phyloP scores from a whole-genome alignment of 2,797 vertebrate species.

The Peromyscus attwateri region DNA sequence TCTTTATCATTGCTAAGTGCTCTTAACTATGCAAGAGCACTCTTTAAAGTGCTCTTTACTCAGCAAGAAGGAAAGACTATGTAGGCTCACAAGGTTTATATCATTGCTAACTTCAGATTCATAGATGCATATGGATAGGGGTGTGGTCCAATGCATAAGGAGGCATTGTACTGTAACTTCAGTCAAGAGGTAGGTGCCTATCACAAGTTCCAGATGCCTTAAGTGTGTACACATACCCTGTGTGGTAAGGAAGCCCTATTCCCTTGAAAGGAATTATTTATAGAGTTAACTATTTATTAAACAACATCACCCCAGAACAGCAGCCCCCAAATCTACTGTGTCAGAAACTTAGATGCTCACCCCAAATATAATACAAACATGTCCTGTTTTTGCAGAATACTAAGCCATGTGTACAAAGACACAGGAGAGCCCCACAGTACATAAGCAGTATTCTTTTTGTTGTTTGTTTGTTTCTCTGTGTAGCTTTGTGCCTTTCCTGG shows the following conservation, averaged over 20 bases:
- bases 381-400: neutral
- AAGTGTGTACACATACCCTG: no score
- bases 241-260: neutral
- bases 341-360: conserved; percentile 2
- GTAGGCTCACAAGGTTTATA: neutral
- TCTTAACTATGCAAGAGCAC: neutral
- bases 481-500: no score
- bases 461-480: no score
- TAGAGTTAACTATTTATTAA: neutral
- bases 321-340: neutral
- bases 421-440: neutral
- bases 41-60: neutral
- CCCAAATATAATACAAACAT: neutral
- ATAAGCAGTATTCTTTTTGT: neutral
- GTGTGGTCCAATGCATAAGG: neutral
- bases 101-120: conserved; percentile 4
- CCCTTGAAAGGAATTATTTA: conserved; percentile 4
- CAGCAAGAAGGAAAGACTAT: neutral
- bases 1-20: neutral
- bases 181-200: neutral
- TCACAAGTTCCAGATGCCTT: neutral
- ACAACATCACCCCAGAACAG: neutral
- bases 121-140: neutral
- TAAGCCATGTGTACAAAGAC: neutral
- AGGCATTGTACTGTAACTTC: neutral